A percentile compares a stretch with the other conserved stretches of the same genome.
Evolutionary conservation across 2,113 vertebrate species (phyloP).

Genomic region (Camelus bactrianus): DNA sequence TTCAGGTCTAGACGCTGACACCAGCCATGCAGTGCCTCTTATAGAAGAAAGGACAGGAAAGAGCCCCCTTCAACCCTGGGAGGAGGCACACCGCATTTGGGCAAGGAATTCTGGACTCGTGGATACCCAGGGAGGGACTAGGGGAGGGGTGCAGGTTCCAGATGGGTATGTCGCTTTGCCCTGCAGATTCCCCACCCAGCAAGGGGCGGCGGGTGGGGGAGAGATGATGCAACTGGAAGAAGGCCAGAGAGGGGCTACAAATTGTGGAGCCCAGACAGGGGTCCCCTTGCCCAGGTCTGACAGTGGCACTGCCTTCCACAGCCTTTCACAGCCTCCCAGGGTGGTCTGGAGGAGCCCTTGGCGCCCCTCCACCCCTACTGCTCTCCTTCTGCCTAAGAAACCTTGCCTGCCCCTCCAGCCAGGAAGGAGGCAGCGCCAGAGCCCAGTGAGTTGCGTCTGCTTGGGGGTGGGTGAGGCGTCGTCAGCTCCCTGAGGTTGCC

Average conservation of each 20-base stretch:
- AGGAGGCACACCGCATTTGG: neutral
- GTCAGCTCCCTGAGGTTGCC: neutral
- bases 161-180: neutral
- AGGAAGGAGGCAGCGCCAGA: slow-evolving; percentile 33
- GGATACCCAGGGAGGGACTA: neutral
- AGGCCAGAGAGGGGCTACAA: neutral
- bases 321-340: neutral
- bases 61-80: neutral
- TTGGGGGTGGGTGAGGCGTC: neutral
- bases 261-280: neutral
- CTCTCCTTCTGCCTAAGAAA: neutral
- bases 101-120: neutral
- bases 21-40: neutral
- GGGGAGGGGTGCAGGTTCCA: neutral
- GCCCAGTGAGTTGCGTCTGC: neutral
- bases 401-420: neutral
- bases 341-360: neutral
- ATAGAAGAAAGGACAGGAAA: neutral
- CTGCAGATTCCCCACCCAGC: neutral
- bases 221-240: neutral
- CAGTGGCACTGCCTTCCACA: neutral
- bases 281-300: neutral
- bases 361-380: neutral
- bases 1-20: neutral
- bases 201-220: neutral